Percentiles rank a stretch among this genome's conserved stretches.
Evolutionary conservation across 2,888 invertebrate genomes (phyloP).

Genomic region (Plagodis dolabraria): DNA sequence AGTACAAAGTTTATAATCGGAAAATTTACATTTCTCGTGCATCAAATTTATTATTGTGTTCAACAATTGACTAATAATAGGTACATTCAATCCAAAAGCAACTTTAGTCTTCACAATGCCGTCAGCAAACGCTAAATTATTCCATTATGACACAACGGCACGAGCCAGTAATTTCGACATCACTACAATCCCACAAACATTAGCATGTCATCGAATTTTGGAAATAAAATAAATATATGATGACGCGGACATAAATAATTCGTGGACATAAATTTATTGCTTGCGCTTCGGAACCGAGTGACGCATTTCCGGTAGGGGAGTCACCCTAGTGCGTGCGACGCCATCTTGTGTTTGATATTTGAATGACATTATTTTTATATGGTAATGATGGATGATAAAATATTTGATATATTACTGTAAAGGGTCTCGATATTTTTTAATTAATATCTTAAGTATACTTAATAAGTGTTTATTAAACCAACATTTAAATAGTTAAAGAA

Average conservation of each 20-base stretch:
- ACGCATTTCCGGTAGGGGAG: conserved; percentile 69
- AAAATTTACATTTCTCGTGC: too few species aligned
- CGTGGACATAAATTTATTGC: conserved; percentile 59
- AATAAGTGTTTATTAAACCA: too few species aligned
- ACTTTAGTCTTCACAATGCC: conserved; percentile 11
- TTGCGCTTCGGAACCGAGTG: conserved; percentile 69
- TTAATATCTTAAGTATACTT: too few species aligned
- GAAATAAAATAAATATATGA: conserved; percentile 68
- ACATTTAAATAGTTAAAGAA: too few species aligned
- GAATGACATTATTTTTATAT: conserved; percentile 59
- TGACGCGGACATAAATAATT: conserved; percentile 44
- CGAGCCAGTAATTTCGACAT: conserved; percentile 47
- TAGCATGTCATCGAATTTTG: conserved; percentile 64
- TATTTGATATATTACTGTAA: conserved; percentile 21
- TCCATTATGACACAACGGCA: conserved; percentile 31
- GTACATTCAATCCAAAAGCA: conserved; percentile 11
- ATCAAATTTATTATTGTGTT: neutral
- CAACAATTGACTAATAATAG: neutral
- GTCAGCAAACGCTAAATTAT: conserved; percentile 25
- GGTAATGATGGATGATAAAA: conserved; percentile 41
- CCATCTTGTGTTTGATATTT: conserved; percentile 72
- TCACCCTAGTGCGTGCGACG: conserved; percentile 64
- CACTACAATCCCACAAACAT: conserved; percentile 61
- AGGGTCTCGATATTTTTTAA: neutral
- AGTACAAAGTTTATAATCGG: too few species aligned